phyloP scores from a whole-genome alignment of 2,888 invertebrate species.

The Lasiommata megera region DNA sequence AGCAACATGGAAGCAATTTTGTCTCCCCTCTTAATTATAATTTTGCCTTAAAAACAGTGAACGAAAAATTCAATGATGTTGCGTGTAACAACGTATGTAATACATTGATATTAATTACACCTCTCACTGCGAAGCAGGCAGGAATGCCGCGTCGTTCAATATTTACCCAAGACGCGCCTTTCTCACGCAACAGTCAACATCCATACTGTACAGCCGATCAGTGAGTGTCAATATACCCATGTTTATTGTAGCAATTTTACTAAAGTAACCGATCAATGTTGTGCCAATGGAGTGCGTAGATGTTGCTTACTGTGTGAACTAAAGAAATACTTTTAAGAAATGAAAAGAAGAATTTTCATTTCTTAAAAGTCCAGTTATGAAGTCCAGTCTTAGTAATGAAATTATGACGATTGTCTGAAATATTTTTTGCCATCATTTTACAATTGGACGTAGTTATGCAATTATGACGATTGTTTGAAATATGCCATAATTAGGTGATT shows the following conservation, averaged over 20 bases:
- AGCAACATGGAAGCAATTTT: no score
- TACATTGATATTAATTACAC: constrained; percentile 3
- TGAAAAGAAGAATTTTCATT: no score
- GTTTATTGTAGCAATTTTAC: constrained; percentile 62
- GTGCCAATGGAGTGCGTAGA: background rate
- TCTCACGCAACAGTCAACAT: constrained; percentile 54
- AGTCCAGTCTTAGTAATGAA: no score
- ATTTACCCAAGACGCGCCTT: constrained; percentile 63
- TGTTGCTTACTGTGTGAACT: background rate
- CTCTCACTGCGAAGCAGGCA: background rate
- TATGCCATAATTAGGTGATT: no score
- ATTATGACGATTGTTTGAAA: no score
- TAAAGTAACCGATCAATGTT: constrained; percentile 20
- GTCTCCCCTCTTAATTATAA: no score
- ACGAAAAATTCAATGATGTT: no score
- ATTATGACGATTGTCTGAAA: no score
- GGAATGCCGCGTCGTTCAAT: constrained; percentile 40
- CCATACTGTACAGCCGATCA: constrained; percentile 49
- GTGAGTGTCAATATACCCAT: constrained; percentile 60
- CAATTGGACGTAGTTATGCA: no score
- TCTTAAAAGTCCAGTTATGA: no score
- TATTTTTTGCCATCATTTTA: no score
- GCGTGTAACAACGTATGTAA: background rate
- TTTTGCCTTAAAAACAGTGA: no score
- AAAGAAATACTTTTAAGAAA: background rate